phyloP scores from a whole-genome alignment of 2,113 vertebrate genomes.

The Raja brachyura region DNA sequence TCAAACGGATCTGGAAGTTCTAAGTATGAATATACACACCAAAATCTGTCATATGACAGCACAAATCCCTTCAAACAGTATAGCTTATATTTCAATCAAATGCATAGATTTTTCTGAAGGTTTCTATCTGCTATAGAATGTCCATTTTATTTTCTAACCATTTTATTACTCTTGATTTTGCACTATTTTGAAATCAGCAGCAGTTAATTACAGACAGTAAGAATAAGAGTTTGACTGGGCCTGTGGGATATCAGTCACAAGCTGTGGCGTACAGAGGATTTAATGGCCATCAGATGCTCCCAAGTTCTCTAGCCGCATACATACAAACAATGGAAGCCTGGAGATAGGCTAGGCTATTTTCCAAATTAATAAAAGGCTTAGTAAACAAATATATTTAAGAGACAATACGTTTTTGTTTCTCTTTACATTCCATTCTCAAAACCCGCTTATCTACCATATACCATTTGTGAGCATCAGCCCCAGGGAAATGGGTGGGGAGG shows the following conservation, averaged over 20 bases:
- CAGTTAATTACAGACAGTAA: constrained; percentile 34
- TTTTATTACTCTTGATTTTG: neutral
- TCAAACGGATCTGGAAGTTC: neutral
- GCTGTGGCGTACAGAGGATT: constrained; percentile 37
- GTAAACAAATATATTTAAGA: constrained; percentile 32
- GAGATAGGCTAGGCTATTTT: constrained; percentile 8
- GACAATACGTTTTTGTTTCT: constrained; percentile 11
- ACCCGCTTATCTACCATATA: constrained; percentile 24
- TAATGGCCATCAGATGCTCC: constrained; percentile 37
- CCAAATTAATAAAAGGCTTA: constrained; percentile 33
- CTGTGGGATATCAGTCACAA: constrained; percentile 38
- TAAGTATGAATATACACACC: neutral
- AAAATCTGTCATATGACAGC: neutral
- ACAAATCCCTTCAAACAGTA: constrained; percentile 4
- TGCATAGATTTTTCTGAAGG: neutral
- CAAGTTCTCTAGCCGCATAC: constrained; percentile 35
- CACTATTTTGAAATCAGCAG: constrained; percentile 22
- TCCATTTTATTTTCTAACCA: neutral
- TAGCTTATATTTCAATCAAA: neutral
- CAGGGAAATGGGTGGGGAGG: constrained; percentile 39
- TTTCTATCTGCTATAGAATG: neutral
- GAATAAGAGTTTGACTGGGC: constrained; percentile 31
- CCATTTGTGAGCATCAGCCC: constrained; percentile 42
- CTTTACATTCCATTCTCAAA: constrained; percentile 22
- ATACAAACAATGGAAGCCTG: constrained; percentile 19